These are phyloP conservation scores for Parus major DNA, from an alignment of 2,113 vertebrate species.

Conservation along the genomic window DNA sequence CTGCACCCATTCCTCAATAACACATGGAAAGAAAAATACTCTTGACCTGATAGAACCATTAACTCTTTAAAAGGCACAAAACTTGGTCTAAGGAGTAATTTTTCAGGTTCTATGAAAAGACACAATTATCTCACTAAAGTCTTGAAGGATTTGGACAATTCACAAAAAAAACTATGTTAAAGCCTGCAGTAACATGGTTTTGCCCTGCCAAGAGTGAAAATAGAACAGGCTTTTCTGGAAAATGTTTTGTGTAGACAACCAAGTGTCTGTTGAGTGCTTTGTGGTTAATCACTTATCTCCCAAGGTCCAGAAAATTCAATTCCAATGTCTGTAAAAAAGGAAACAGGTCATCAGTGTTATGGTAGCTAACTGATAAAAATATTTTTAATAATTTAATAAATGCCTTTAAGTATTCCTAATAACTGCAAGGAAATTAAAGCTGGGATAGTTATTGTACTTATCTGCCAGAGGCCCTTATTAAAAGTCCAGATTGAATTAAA, in stretches of 20 bases:
- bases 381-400: background rate
- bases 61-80: background rate
- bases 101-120: background rate
- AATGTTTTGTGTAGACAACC: background rate
- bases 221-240: background rate
- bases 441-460: background rate
- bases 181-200: background rate
- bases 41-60: background rate
- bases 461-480: background rate
- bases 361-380: background rate
- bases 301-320: background rate
- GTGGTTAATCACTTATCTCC: background rate
- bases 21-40: background rate
- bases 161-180: background rate
- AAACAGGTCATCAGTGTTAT: accelerated
- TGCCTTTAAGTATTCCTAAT: background rate
- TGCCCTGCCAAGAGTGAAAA: background rate
- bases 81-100: background rate
- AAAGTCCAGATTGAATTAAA: background rate
- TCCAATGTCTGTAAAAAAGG: background rate
- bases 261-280: background rate
- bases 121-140: background rate
- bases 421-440: background rate
- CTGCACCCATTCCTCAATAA: background rate
- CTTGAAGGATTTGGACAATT: background rate